Evolutionary conservation across 2,888 invertebrate species (phyloP).

Genomic region (Zaprionus lineosus): DNA sequence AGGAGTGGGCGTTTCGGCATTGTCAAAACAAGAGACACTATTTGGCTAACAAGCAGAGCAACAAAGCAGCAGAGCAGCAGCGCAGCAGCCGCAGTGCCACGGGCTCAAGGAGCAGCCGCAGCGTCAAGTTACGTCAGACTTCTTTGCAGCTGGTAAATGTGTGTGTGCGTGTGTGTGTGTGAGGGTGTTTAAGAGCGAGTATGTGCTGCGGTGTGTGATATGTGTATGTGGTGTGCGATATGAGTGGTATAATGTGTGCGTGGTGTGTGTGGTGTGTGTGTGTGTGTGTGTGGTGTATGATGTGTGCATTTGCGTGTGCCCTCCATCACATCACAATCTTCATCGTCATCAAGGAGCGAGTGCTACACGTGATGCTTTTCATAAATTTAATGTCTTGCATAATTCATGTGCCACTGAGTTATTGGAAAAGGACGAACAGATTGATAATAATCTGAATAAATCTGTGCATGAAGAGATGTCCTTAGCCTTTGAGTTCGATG

Average conservation of each 20-base stretch:
- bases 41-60: slow-evolving; percentile 52
- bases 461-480: too few relatives aligned
- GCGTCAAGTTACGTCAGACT: slow-evolving; percentile 29
- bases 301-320: neutral
- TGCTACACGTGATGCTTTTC: neutral
- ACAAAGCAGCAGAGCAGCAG: too few relatives aligned
- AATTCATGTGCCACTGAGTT: slow-evolving; percentile 29
- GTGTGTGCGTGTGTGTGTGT: too few relatives aligned
- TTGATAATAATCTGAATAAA: slow-evolving; percentile 28
- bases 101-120: too few relatives aligned
- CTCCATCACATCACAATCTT: too few relatives aligned
- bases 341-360: too few relatives aligned
- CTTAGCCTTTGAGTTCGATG: too few relatives aligned
- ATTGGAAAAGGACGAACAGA: neutral
- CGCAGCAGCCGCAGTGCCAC: too few relatives aligned
- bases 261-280: neutral
- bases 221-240: slow-evolving; percentile 2
- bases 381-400: slow-evolving; percentile 34
- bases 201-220: neutral
- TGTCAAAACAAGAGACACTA: slow-evolving; percentile 55
- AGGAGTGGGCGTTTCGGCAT: slow-evolving; percentile 20
- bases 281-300: neutral
- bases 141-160: slow-evolving; percentile 29
- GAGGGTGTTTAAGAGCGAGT: slow-evolving; percentile 3
- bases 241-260: too few relatives aligned